These are phyloP conservation scores for Apamea anceps DNA, from an alignment of 2,888 invertebrate species.

Conservation along the genomic window DNA sequence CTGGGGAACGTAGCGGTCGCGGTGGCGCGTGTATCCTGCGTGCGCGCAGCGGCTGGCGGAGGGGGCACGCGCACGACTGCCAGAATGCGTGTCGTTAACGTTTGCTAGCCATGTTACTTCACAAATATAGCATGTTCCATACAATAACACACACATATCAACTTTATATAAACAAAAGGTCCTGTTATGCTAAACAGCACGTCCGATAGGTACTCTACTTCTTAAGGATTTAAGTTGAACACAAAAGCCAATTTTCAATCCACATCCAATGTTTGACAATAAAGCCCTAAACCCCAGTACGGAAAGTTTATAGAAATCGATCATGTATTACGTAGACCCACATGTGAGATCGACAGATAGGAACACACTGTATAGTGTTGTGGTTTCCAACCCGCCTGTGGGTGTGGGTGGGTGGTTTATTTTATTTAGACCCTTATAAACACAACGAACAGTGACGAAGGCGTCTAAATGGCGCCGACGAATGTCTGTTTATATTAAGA, in stretches of 20 bases:
- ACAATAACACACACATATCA: conserved; percentile 54
- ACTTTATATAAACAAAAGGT: conserved; percentile 57
- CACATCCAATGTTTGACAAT: conserved; percentile 8
- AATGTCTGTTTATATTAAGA: conserved; percentile 27
- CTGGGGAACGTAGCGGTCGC: conserved; percentile 64
- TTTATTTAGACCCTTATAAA: conserved; percentile 77
- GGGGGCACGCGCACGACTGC: conserved; percentile 81
- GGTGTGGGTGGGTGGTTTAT: conserved; percentile 78
- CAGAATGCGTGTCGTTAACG: conserved; percentile 78
- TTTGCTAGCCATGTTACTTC: conserved; percentile 71
- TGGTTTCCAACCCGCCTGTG: conserved; percentile 76
- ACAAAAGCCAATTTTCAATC: conserved; percentile 46
- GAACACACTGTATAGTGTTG: conserved; percentile 74
- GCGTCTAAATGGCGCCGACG: conserved; percentile 57
- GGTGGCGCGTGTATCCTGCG: conserved; percentile 86
- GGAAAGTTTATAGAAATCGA: conserved; percentile 39
- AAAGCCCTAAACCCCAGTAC: neutral
- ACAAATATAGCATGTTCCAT: conserved; percentile 75
- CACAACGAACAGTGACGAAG: conserved; percentile 61
- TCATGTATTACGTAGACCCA: conserved; percentile 48
- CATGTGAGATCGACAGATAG: conserved; percentile 60
- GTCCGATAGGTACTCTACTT: conserved; percentile 44
- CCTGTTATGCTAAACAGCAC: conserved; percentile 60
- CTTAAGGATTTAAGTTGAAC: conserved; percentile 16
- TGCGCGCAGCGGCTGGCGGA: conserved; percentile 69